Conservation (phyloP, 2,113 vertebrate species). For the Phaetusa simplex region DNA sequence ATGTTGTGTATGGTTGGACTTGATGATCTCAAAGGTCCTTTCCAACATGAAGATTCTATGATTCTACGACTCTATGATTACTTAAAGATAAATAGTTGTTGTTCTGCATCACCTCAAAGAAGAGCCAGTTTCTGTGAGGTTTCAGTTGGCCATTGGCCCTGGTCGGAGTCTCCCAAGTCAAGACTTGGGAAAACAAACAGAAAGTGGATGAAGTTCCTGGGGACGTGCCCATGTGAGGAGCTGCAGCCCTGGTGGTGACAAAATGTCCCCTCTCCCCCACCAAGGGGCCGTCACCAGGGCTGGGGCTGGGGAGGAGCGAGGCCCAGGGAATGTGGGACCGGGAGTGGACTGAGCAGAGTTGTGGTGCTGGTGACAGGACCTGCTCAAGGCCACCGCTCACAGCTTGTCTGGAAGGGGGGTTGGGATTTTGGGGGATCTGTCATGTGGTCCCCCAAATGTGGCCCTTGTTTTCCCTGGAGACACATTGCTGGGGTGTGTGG, state of each 20-base stretch:
- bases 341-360: not conserved
- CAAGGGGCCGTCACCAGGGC: accelerated
- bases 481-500: not conserved
- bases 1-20: no score
- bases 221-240: not conserved
- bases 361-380: not conserved
- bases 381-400: not conserved
- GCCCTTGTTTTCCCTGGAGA: not conserved
- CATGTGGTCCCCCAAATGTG: accelerated
- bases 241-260: not conserved
- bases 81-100: not conserved
- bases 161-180: not conserved
- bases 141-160: not conserved
- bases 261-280: not conserved
- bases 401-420: accelerated
- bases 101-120: not conserved
- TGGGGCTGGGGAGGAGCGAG: not conserved
- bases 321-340: accelerated
- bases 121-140: not conserved
- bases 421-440: not conserved
- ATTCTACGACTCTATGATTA: no score
- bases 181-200: not conserved
- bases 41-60: no score
- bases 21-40: no score
- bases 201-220: not conserved